Evolutionary conservation across 2,888 invertebrate genomes (phyloP), one percentile per base, ranked within the genome.

Genomic region (Aleiodes testaceus): DNA sequence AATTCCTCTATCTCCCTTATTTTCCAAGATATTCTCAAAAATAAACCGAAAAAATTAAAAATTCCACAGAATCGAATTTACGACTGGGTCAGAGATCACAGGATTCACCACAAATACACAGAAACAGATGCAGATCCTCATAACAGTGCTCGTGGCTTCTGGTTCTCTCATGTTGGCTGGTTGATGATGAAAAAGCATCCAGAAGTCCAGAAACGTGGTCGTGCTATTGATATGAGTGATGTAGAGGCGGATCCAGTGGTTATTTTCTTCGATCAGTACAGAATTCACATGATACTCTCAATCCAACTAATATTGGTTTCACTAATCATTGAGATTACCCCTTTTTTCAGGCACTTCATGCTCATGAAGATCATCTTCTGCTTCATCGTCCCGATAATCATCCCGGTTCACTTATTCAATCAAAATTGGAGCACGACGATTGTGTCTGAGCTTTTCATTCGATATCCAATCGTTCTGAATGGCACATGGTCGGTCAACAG

Each of bases 151-250:
- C 90, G 95, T 6, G 97, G 97, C 0, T 97, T 98, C 88, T 96
- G 95, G 89, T 98, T 97, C 88, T 90, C 97, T 0, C 97, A 98
- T 85, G 92, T 97, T 47, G 97, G 97, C 20, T 98, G 97, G 98
- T 89, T 98, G 18, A 93, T 95, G 92, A 92, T 93, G 91, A 91
- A 92, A 79, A 97, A 97, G 85, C 97, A 97, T 86, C 95, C 96
- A 0, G 93, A 94, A 72, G 96, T 97, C 0, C 86, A 93, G 47
- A 89, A 88, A 22, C 93, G 93, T 79, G 97, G 97, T 36, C 89
- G 89, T 65, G 91, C 91, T 79, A 88, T 97, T 7, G 95, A 97
- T 82, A 91, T 96, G 90, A 92, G 91, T 45, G 97, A 98, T 84
- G 90, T 97, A 22, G 76, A 89, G 22, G 89, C 89, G 18, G 97